Evolutionary conservation across 1,140 invertebrate species (phyloP), one percentile per base, ranked within the genome.

Genomic region (Hermetia illucens): DNA sequence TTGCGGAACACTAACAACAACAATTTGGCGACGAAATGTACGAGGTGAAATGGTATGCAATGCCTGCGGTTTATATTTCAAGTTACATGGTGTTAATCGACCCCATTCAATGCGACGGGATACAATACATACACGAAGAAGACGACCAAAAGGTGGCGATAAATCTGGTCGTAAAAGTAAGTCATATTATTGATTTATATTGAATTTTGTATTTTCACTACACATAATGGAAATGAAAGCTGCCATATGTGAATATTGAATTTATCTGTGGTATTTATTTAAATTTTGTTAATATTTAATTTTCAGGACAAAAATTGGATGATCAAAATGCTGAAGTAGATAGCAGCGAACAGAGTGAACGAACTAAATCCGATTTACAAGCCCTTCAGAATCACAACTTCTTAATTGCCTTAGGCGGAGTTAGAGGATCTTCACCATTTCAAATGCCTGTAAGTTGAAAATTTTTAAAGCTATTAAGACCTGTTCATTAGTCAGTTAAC

Each of bases 91-190:
- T 39, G 79, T 93, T 40, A 84, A 84, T 61, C 69, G 88, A 39
- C 93, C 93, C 5, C 73, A 89, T 43, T 85, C 90, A 19, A 96
- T 97, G 91, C 74, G 91, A 50, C 85, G 94, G 53, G 92, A 96
- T 54, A 92, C 89, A 6, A 96, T 97, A 56, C 92, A 96, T 63
- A 96, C 91, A 13, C 67, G 93, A 43, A 85, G 93, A 63, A 74
- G 93, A 48, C 79, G 92, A 53, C 88, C 88, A 3, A 79, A 84
- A 48, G 73, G 77, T 47, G 72, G 74, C 47, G 70, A 69, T 48
- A 60, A 55, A 37, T 68, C 67, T 21, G 63, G 65, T 36, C 51
- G 65, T 21, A 53, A 66, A 49, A 63, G 55, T 52, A 38, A 45
- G 38, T 45, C 29, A n/a, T n/a, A n/a, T n/a, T 27, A 27, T 27